Conservation (phyloP, 2,113 vertebrate species). For the Gasterosteus nipponicus region DNA sequence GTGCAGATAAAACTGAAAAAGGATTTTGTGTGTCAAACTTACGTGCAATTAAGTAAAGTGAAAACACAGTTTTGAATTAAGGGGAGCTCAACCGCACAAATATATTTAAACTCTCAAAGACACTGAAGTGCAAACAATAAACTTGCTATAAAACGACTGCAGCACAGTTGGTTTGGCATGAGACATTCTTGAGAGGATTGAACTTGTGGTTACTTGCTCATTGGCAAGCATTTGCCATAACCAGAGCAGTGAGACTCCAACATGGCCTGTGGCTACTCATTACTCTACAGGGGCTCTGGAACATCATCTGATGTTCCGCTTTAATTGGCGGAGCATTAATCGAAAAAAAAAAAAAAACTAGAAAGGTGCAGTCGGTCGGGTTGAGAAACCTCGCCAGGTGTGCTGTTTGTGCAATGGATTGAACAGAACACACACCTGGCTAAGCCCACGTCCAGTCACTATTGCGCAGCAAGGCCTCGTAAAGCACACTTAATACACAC, state of each 20-base stretch:
- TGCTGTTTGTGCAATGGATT: not conserved
- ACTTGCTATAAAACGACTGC: not conserved
- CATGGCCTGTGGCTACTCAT: slow-evolving; percentile 65
- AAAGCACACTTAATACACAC: not conserved
- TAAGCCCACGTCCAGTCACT: not conserved
- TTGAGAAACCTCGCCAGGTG: not conserved
- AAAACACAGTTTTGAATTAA: not conserved
- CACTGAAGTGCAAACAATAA: slow-evolving; percentile 8
- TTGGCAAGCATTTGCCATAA: slow-evolving; percentile 44
- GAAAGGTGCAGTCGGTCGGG: slow-evolving; percentile 1
- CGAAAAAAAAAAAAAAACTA: slow-evolving; percentile 18
- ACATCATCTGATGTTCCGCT: slow-evolving; percentile 60
- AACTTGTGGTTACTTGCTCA: slow-evolving; percentile 69
- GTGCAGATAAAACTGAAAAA: not conserved
- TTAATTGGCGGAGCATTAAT: slow-evolving; percentile 70
- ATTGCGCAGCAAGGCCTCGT: not conserved
- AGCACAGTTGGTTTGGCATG: slow-evolving; percentile 25
- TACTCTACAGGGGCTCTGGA: slow-evolving; percentile 59
- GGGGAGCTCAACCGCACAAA: not conserved
- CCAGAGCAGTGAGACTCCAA: slow-evolving; percentile 38
- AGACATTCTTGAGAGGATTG: slow-evolving; percentile 54
- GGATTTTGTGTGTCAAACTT: not conserved
- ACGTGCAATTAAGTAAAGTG: not conserved
- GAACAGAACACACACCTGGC: not conserved
- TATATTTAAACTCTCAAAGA: slow-evolving; percentile 10